These are phyloP conservation scores for Papilio glaucus DNA, from an alignment of 1,140 invertebrate genomes.

Conservation along the genomic window DNA sequence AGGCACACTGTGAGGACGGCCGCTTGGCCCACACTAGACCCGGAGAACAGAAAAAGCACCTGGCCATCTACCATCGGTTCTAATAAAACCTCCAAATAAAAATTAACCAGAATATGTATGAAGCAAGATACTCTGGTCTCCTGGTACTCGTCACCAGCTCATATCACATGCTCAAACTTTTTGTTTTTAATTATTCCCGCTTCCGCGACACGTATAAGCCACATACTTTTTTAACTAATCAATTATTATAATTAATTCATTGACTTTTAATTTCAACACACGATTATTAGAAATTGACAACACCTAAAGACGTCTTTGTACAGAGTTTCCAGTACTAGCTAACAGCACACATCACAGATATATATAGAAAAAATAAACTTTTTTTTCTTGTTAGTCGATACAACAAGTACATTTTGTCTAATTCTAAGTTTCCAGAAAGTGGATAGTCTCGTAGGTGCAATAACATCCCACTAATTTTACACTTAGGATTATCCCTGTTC, in stretches of 20 bases:
- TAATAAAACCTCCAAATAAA: neutral
- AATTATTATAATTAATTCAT: slow-evolving; percentile 42
- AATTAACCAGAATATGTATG: too few species aligned
- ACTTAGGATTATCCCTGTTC: neutral
- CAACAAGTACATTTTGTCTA: slow-evolving; percentile 63
- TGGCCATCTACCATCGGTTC: neutral
- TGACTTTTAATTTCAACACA: slow-evolving; percentile 55
- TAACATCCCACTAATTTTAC: slow-evolving; percentile 31
- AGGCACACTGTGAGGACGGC: slow-evolving; percentile 66
- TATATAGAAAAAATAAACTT: slow-evolving; percentile 74
- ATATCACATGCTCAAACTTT: slow-evolving; percentile 53
- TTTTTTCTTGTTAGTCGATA: slow-evolving; percentile 61
- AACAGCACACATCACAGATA: slow-evolving; percentile 75
- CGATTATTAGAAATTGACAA: slow-evolving; percentile 64
- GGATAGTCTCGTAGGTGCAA: slow-evolving; percentile 22
- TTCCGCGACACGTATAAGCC: slow-evolving; percentile 62
- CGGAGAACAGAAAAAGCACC: slow-evolving; percentile 45
- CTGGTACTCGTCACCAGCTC: slow-evolving; percentile 55
- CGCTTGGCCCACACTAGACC: slow-evolving; percentile 54
- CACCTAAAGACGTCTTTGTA: slow-evolving; percentile 66
- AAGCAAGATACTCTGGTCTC: too few species aligned
- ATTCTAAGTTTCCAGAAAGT: slow-evolving; percentile 29
- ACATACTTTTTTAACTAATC: slow-evolving; percentile 55
- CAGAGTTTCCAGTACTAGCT: slow-evolving; percentile 63
- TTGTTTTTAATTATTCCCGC: slow-evolving; percentile 51